Percentiles rank a stretch among this genome's conserved stretches.
phyloP scores from a whole-genome alignment of 2,888 invertebrate species.

The Drosophila pullipes region DNA sequence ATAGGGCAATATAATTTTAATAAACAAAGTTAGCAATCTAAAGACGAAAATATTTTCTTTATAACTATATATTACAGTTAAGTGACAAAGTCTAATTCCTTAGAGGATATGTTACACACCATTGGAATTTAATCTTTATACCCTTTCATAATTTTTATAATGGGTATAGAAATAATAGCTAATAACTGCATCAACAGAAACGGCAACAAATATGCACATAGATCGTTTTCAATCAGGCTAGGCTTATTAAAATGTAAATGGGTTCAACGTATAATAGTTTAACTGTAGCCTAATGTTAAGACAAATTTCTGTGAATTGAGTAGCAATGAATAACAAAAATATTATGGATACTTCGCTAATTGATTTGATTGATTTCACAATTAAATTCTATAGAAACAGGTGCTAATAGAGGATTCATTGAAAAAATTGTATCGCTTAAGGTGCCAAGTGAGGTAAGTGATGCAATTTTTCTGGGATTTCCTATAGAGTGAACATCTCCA shows the following conservation, averaged over 20 bases:
- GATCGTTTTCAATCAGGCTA: conserved; percentile 49
- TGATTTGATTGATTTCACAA: conserved; percentile 51
- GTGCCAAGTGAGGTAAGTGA: conserved; percentile 13
- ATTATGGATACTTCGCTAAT: conserved; percentile 62
- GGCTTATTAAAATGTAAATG: conserved; percentile 62
- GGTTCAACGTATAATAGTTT: conserved; percentile 60
- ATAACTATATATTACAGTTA: not conserved
- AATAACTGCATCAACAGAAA: conserved; percentile 9
- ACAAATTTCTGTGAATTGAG: conserved; percentile 72
- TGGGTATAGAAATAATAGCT: conserved; percentile 40
- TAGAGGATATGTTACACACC: not conserved
- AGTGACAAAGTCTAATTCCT: too few relatives aligned
- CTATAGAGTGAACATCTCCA: conserved; percentile 1
- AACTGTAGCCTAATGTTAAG: conserved; percentile 48
- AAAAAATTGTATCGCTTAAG: conserved; percentile 33
- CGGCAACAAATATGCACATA: conserved; percentile 50
- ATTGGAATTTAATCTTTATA: not conserved
- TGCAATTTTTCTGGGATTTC: conserved; percentile 31
- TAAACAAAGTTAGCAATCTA: not conserved
- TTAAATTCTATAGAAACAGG: conserved; percentile 41
- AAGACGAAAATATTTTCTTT: not conserved
- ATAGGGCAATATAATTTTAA: not conserved
- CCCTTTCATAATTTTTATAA: not conserved
- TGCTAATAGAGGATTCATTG: conserved; percentile 50
- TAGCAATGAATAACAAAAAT: conserved; percentile 59